Conservation (phyloP, 2,888 invertebrate genomes). For the Osmoderma eremita region DNA sequence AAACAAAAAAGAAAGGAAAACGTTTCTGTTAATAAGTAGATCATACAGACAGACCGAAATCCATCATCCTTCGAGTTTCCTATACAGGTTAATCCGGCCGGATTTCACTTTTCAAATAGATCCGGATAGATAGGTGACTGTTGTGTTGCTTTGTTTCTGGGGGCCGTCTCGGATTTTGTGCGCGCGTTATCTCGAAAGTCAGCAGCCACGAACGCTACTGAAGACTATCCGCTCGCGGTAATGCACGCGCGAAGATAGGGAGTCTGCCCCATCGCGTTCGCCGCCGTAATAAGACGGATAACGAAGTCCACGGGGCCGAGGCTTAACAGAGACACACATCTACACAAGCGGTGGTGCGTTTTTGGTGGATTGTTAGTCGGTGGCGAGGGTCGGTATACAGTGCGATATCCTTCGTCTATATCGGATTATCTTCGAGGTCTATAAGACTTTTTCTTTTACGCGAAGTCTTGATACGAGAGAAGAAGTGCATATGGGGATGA, state of each 20-base stretch:
- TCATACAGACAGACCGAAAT: too few relatives aligned
- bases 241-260: neutral
- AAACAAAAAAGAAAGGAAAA: neutral
- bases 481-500: neutral
- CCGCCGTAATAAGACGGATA: slow-evolving; percentile 50
- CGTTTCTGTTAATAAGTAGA: neutral
- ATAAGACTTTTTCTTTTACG: neutral
- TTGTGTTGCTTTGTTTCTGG: slow-evolving; percentile 48
- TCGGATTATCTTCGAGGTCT: slow-evolving; percentile 33
- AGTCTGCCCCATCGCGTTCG: slow-evolving; percentile 11
- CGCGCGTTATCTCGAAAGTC: slow-evolving; percentile 50
- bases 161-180: slow-evolving; percentile 41
- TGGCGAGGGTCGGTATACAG: slow-evolving; percentile 24
- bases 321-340: slow-evolving; percentile 1
- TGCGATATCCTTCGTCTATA: slow-evolving; percentile 29
- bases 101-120: slow-evolving; percentile 24
- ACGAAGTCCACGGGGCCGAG: slow-evolving; percentile 43
- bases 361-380: neutral
- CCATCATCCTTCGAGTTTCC: neutral
- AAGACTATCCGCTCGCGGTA: neutral
- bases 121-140: slow-evolving; percentile 46
- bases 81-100: slow-evolving; percentile 13
- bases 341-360: too few relatives aligned
- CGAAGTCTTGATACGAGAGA: neutral
- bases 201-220: slow-evolving; percentile 35